Conservation (phyloP, 2,113 vertebrate species). For the Gobio gobio region DNA sequence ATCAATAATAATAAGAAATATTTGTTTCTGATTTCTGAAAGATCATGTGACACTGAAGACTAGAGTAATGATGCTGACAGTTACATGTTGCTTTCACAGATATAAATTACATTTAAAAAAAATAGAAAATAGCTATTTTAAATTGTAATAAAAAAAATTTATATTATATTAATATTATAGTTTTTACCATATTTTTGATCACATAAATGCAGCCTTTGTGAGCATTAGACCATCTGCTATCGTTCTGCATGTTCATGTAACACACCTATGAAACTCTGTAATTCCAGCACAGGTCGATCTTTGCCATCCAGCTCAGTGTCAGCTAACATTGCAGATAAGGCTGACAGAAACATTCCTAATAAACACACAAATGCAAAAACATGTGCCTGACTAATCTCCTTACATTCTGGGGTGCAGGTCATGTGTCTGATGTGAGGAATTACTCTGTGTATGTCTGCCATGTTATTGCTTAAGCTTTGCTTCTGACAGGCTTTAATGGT, state of each 20-base stretch:
- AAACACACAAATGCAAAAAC: slow-evolving; percentile 28
- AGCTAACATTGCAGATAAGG: slow-evolving; percentile 11
- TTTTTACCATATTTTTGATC: background rate
- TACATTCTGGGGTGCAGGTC: slow-evolving; percentile 41
- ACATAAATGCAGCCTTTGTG: background rate
- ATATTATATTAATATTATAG: no score
- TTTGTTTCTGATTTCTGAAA: background rate
- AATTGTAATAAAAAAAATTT: background rate
- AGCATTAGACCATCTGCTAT: background rate
- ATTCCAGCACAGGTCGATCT: slow-evolving; percentile 11
- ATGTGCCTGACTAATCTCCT: slow-evolving; percentile 48
- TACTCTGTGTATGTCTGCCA: slow-evolving; percentile 46
- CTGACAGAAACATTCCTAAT: slow-evolving; percentile 27
- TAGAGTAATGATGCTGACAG: background rate
- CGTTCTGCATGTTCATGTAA: background rate
- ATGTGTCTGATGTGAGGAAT: slow-evolving; percentile 45
- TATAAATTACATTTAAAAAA: background rate
- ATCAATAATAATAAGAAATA: background rate
- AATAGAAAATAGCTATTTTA: background rate
- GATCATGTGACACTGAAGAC: background rate
- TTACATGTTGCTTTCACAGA: background rate
- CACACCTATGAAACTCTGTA: background rate
- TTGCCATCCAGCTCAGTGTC: slow-evolving; percentile 32
- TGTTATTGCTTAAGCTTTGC: slow-evolving; percentile 42
- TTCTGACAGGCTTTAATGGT: slow-evolving; percentile 49